These are phyloP conservation scores for Cetonia aurata DNA, from an alignment of 2,888 invertebrate genomes.

Conservation along the genomic window DNA sequence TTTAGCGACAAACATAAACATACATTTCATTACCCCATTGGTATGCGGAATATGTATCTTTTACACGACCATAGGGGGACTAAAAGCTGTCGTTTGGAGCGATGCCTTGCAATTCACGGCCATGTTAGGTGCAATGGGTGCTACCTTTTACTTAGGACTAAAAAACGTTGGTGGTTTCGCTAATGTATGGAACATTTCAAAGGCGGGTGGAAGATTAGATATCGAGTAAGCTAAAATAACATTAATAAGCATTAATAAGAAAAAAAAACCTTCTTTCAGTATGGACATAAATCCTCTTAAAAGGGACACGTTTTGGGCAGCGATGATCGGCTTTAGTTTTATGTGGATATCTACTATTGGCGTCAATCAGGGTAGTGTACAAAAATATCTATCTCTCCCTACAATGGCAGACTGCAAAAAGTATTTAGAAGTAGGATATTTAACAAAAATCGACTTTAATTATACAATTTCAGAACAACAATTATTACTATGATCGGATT, in stretches of 20 bases:
- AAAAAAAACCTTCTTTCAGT: conserved; percentile 59
- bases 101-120: conserved; percentile 72
- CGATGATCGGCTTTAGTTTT: conserved; percentile 70
- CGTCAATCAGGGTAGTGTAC: conserved; percentile 72
- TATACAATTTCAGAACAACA: conserved; percentile 42
- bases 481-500: conserved; percentile 45
- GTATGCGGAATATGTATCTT: conserved; percentile 80
- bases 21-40: conserved; percentile 75
- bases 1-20: conserved; percentile 78
- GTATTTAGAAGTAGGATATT: conserved; percentile 54
- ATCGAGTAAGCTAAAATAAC: conserved; percentile 68
- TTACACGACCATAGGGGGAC: conserved; percentile 78
- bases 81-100: conserved; percentile 77
- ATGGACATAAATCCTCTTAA: conserved; percentile 72
- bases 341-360: conserved; percentile 71
- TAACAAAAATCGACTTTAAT: conserved; percentile 1
- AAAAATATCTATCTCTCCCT: conserved; percentile 73
- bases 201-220: conserved; percentile 70
- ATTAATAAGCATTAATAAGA: not conserved
- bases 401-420: conserved; percentile 70
- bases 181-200: conserved; percentile 70
- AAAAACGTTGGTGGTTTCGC: conserved; percentile 69
- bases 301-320: conserved; percentile 74
- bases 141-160: conserved; percentile 71
- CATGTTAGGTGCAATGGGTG: conserved; percentile 67